These are phyloP conservation scores for Agrochola lychnidis DNA, from an alignment of 2,888 invertebrate species.

Conservation along the genomic window DNA sequence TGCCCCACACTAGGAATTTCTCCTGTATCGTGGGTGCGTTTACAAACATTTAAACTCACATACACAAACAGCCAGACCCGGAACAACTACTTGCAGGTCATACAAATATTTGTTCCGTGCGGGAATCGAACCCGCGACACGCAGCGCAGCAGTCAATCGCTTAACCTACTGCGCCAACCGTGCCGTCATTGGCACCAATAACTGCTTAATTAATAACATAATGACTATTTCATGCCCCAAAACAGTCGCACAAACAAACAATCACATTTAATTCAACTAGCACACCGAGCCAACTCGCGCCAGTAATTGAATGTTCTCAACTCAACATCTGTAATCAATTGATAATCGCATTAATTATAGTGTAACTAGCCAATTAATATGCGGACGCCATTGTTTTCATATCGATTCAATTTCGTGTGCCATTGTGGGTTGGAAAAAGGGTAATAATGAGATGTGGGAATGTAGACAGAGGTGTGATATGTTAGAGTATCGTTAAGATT, in stretches of 20 bases:
- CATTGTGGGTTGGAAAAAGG: conserved; percentile 22
- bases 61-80: too few relatives aligned
- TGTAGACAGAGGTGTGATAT: not conserved
- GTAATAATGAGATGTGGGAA: not conserved
- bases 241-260: conserved; percentile 54
- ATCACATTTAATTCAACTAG: conserved; percentile 45
- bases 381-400: conserved; percentile 49
- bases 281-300: conserved; percentile 37
- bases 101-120: too few relatives aligned
- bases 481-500: not conserved
- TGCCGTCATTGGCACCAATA: not conserved
- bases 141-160: too few relatives aligned
- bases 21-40: too few relatives aligned
- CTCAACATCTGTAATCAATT: conserved; percentile 67
- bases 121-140: too few relatives aligned
- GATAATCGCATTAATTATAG: conserved; percentile 70
- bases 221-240: not conserved
- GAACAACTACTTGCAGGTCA: too few relatives aligned
- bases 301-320: conserved; percentile 65
- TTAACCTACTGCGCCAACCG: too few relatives aligned
- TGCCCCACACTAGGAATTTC: too few relatives aligned
- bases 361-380: conserved; percentile 64
- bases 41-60: too few relatives aligned
- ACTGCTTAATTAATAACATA: conserved; percentile 5
- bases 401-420: conserved; percentile 30